Conservation (phyloP, 2,113 vertebrate species). For the Vulpes lagopus region DNA sequence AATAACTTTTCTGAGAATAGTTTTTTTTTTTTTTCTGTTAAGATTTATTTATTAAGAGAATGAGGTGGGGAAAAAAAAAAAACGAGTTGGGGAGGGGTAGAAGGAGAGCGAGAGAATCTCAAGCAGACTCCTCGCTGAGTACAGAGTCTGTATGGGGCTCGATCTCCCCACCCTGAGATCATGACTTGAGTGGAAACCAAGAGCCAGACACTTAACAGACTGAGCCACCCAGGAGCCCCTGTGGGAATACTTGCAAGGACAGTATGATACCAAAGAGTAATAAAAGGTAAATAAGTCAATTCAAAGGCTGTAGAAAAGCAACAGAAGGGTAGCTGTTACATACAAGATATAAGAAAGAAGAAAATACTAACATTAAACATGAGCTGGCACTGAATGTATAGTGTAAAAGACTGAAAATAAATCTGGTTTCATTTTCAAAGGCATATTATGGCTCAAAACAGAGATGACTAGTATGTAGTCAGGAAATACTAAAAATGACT, state of each 20-base stretch:
- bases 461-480: not conserved
- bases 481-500: conserved; percentile 48
- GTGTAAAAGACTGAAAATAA: conserved; percentile 15
- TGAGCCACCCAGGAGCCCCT: too few species aligned
- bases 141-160: too few species aligned
- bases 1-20: not conserved
- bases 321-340: not conserved
- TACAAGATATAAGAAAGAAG: not conserved
- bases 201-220: too few species aligned
- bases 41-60: not conserved
- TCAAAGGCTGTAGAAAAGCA: not conserved
- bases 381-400: not conserved
- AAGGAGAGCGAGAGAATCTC: too few species aligned
- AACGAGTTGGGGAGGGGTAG: too few species aligned
- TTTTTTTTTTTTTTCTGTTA: not conserved
- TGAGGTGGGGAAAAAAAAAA: too few species aligned
- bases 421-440: conserved; percentile 45
- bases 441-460: not conserved
- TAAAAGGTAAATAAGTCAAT: conserved; percentile 37
- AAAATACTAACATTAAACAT: conserved; percentile 20
- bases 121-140: too few species aligned
- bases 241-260: conserved; percentile 7
- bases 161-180: too few species aligned
- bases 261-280: conserved; percentile 18
- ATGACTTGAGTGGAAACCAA: too few species aligned